phyloP scores from a whole-genome alignment of 2,113 vertebrate genomes.

The Apodemus sylvaticus region DNA sequence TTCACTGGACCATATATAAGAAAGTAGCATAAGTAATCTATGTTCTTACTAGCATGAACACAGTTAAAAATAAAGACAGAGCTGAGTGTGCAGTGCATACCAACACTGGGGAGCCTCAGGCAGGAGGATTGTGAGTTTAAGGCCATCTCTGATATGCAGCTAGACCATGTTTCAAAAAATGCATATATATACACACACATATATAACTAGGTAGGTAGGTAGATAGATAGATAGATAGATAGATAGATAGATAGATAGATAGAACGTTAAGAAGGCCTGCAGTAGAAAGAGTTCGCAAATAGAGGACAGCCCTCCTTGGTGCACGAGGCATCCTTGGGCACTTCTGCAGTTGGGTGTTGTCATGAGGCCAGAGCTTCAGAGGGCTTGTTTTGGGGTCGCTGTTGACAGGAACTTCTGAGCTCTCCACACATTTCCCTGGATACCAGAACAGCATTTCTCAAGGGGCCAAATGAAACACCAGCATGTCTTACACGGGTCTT shows the following conservation, averaged over 20 bases:
- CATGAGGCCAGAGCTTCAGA: not conserved
- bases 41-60: not conserved
- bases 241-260: not conserved
- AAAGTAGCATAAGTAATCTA: not conserved
- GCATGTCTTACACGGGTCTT: not conserved
- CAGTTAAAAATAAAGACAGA: not conserved
- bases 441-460: not conserved
- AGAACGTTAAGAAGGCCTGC: no score
- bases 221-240: not conserved
- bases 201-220: not conserved
- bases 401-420: not conserved
- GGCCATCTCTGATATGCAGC: not conserved
- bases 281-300: not conserved
- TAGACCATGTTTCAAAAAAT: not conserved
- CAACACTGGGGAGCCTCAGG: not conserved
- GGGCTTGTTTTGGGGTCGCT: not conserved
- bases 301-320: not conserved
- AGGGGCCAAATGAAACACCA: not conserved
- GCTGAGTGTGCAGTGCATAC: not conserved
- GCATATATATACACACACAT: not conserved
- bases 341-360: accelerated
- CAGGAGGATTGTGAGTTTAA: not conserved
- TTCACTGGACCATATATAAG: not conserved
- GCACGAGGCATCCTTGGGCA: accelerated
- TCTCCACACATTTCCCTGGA: not conserved